phyloP scores from a whole-genome alignment of 2,888 invertebrate species.

The Urechis unicinctus region DNA sequence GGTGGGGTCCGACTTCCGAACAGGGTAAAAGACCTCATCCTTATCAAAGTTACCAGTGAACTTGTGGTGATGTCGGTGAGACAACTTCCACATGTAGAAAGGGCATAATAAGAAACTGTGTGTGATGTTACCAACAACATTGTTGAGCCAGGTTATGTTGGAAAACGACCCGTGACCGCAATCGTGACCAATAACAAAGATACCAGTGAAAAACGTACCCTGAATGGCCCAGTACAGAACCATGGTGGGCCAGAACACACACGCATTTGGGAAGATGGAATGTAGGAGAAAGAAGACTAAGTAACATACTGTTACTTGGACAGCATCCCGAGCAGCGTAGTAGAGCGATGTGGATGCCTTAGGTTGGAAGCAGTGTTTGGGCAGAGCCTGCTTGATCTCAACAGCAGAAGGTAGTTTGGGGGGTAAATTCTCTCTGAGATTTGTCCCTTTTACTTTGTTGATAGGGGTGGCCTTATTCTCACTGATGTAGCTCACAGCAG shows the following conservation, averaged over 20 bases:
- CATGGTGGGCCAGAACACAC: constrained; percentile 9
- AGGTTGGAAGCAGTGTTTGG: constrained; percentile 35
- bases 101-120: constrained; percentile 38
- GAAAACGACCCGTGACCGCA: constrained; percentile 44
- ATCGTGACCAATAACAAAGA: constrained; percentile 44
- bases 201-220: constrained; percentile 37
- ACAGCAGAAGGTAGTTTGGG: constrained; percentile 32
- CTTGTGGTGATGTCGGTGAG: constrained; percentile 41
- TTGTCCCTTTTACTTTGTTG: constrained; percentile 10
- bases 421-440: constrained; percentile 12
- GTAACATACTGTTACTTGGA: constrained; percentile 24
- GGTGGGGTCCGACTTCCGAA: constrained; percentile 17
- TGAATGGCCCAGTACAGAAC: constrained; percentile 37
- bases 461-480: constrained; percentile 7
- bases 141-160: constrained; percentile 29
- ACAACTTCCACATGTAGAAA: constrained; percentile 42
- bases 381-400: constrained; percentile 36
- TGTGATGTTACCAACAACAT: constrained; percentile 31
- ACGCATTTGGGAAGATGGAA: not conserved
- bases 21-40: constrained; percentile 41
- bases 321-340: constrained; percentile 32
- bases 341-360: constrained; percentile 29
- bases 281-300: constrained; percentile 7
- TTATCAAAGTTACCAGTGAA: constrained; percentile 44
- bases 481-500: constrained; percentile 4